These are phyloP conservation scores for Acanthornis magna DNA, from an alignment of 2,797 vertebrate species.

Conservation along the genomic window DNA sequence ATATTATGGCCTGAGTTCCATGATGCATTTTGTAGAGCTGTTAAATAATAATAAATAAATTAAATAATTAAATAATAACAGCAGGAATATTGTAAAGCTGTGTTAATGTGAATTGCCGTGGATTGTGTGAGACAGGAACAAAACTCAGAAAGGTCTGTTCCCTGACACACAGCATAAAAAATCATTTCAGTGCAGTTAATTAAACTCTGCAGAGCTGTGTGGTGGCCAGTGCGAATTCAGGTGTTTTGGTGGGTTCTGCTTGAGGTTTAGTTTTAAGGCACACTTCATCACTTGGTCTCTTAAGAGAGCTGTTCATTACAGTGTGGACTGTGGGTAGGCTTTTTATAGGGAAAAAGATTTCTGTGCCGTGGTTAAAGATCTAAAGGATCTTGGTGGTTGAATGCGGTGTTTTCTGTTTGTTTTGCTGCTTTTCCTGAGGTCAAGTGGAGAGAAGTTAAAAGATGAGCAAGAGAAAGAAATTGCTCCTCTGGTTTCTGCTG, in stretches of 20 bases:
- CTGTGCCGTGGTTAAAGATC: background rate
- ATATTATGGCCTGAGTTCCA: background rate
- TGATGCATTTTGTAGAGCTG: background rate
- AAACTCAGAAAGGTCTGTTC: background rate
- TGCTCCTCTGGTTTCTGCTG: background rate
- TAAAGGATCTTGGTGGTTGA: background rate
- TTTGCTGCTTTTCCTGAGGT: background rate
- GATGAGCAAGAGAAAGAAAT: background rate
- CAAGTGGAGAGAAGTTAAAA: background rate
- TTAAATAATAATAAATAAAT: background rate
- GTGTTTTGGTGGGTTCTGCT: background rate
- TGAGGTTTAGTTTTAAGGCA: background rate
- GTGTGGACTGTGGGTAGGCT: background rate
- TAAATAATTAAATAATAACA: background rate
- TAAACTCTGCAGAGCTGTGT: background rate
- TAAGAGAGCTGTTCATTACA: background rate
- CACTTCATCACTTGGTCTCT: background rate
- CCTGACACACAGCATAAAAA: background rate
- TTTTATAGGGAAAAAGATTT: background rate
- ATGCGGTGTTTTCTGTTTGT: background rate
- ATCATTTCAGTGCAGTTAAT: background rate
- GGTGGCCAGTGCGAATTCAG: background rate
- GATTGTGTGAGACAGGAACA: accelerated
- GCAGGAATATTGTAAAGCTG: background rate
- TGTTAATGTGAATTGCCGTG: background rate